Conservation (phyloP, 2,888 invertebrate species). For the Branchellion lobata region DNA sequence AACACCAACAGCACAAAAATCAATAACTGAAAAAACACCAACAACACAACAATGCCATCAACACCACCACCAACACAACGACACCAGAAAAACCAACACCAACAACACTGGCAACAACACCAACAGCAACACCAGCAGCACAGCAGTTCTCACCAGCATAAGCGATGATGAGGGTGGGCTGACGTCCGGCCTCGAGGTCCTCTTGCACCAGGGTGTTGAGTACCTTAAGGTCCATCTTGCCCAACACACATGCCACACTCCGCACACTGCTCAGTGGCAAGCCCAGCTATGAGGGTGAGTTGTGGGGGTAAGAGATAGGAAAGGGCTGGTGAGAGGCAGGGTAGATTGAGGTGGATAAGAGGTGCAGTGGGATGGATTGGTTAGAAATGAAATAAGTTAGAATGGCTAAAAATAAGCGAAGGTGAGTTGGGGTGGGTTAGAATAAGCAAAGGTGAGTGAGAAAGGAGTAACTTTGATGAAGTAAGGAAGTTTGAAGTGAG, state of each 20-base stretch:
- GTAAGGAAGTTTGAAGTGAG: no score
- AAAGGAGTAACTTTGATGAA: no score
- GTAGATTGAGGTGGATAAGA: background rate
- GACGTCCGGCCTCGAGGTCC: constrained; percentile 74
- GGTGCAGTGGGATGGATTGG: no score
- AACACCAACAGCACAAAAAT: no score
- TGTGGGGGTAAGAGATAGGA: background rate
- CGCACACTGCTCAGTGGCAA: constrained; percentile 81
- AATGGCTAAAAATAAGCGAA: no score
- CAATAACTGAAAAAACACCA: no score
- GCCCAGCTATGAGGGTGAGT: constrained; percentile 68
- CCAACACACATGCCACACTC: constrained; percentile 77
- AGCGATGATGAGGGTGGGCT: constrained; percentile 58
- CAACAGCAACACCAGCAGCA: background rate
- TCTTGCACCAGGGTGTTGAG: constrained; percentile 78
- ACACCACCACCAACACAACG: constrained; percentile 3
- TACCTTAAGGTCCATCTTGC: constrained; percentile 72
- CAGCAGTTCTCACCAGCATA: constrained; percentile 58
- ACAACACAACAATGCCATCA: background rate
- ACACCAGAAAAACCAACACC: no score
- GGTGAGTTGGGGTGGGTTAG: no score
- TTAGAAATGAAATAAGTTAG: no score
- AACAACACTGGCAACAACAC: no score
- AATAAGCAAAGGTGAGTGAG: no score
- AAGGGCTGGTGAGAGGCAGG: background rate